Conservation (phyloP, 2,113 vertebrate genomes). For the Dermatemys mawii region DNA sequence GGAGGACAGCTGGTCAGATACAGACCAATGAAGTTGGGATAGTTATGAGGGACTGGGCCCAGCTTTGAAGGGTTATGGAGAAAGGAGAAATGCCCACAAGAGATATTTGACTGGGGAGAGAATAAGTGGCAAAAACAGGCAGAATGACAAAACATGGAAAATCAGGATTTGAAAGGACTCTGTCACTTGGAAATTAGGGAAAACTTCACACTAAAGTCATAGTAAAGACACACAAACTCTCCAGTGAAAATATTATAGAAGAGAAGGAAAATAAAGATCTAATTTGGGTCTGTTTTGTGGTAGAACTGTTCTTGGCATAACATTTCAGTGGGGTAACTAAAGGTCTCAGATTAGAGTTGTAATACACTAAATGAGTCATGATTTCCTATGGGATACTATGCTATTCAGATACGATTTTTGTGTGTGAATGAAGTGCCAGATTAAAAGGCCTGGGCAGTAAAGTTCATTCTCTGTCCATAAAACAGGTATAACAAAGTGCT, state of each 20-base stretch:
- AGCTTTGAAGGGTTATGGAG: not conserved
- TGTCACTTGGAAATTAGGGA: not conserved
- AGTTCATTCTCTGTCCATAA: not conserved
- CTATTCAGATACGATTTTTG: not conserved
- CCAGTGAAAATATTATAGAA: not conserved
- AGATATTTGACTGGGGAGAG: not conserved
- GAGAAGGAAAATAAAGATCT: not conserved
- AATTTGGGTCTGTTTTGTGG: not conserved
- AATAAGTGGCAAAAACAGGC: not conserved
- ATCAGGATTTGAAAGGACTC: not conserved
- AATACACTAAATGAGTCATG: not conserved
- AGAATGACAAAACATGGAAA: not conserved
- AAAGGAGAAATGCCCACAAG: not conserved
- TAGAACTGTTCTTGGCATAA: not conserved
- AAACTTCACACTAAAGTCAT: not conserved
- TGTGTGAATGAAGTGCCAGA: not conserved
- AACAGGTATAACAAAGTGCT: not conserved
- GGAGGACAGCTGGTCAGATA: not conserved
- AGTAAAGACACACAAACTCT: not conserved
- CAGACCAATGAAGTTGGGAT: not conserved
- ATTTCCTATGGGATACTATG: not conserved
- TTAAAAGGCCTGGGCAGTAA: not conserved
- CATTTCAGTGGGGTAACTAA: rapidly evolving
- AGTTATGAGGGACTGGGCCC: not conserved
- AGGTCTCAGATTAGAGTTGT: not conserved